A percentile compares a stretch with the other conserved stretches of the same genome.
phyloP scores from a whole-genome alignment of 1,140 invertebrate species.

The Drepana arcuata region DNA sequence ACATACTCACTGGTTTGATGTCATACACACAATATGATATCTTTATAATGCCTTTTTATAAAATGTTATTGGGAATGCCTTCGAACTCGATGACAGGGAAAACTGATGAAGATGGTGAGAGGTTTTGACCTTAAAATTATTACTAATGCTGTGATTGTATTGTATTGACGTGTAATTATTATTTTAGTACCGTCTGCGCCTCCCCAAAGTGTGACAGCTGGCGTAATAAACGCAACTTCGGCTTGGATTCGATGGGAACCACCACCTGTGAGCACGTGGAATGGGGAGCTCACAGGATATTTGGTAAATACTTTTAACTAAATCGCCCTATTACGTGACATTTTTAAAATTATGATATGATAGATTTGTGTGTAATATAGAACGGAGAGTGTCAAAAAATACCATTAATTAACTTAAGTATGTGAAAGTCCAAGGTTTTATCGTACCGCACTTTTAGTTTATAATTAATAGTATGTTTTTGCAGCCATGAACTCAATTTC shows the following conservation, averaged over 20 bases:
- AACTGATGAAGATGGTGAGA: conserved; percentile 83
- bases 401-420: no score
- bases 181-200: conserved; percentile 74
- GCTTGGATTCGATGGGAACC: conserved; percentile 85
- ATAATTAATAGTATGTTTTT: no score
- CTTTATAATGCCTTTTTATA: conserved; percentile 85
- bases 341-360: no score
- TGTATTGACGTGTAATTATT: background rate
- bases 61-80: conserved; percentile 82
- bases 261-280: conserved; percentile 79
- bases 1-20: conserved; percentile 75
- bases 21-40: conserved; percentile 83
- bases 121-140: no score
- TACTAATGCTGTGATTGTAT: background rate
- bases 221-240: conserved; percentile 83
- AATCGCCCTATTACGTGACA: no score
- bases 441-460: no score
- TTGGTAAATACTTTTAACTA: no score
- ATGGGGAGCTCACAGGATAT: conserved; percentile 85
- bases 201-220: conserved; percentile 82
- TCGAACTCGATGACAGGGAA: conserved; percentile 80
- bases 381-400: no score
- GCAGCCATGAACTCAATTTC: no score
- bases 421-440: no score
- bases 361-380: no score